Evolutionary conservation across 2,113 vertebrate genomes (phyloP).

Genomic region (Saguinus imperator): DNA sequence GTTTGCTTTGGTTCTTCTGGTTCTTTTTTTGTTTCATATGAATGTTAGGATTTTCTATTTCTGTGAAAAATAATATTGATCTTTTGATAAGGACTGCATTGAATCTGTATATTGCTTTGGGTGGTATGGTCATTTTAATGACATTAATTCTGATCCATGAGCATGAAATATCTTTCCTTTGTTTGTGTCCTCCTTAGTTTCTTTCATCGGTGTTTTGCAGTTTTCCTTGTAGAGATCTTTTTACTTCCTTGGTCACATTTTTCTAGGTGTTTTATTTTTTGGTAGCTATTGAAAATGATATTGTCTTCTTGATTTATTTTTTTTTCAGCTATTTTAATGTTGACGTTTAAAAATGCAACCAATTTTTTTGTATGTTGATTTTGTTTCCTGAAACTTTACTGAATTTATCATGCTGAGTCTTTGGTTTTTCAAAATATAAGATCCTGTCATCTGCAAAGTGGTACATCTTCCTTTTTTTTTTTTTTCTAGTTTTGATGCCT

Average conservation of each 20-base stretch:
- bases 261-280: neutral
- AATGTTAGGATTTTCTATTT: neutral
- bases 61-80: neutral
- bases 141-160: neutral
- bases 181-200: neutral
- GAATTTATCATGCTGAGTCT: neutral
- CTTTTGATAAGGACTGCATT: neutral
- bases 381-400: neutral
- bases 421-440: neutral
- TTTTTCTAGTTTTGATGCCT: neutral
- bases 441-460: neutral
- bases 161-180: neutral
- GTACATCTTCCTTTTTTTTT: neutral
- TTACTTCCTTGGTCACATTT: neutral
- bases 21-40: neutral
- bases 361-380: neutral
- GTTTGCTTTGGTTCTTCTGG: neutral
- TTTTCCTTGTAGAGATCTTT: neutral
- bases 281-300: neutral
- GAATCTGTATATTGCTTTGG: neutral
- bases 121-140: neutral
- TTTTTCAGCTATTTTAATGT: neutral
- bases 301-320: neutral
- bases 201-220: neutral
- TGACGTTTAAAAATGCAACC: neutral